A percentile compares a stretch with the other conserved stretches of the same genome.
These are phyloP conservation scores for Tarsius wallacei DNA, from an alignment of 2,797 vertebrate genomes.

Conservation along the genomic window DNA sequence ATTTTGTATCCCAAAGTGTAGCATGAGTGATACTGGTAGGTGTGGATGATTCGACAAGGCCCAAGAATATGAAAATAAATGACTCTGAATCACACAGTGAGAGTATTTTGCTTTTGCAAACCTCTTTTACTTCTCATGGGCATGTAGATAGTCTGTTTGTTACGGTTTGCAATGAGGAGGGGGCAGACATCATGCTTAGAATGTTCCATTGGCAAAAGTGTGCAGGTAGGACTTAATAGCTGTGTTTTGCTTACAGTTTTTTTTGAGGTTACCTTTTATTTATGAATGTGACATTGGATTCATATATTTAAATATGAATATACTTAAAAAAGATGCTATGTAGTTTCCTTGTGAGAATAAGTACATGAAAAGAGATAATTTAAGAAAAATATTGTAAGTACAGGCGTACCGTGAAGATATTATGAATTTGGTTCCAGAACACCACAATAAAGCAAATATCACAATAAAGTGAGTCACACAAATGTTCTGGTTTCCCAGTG, in stretches of 20 bases:
- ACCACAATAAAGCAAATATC: too few species aligned
- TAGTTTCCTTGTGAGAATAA: background rate
- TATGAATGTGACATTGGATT: background rate
- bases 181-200: background rate
- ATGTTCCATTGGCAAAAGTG: fast-evolving
- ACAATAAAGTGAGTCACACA: too few species aligned
- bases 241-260: background rate
- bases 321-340: background rate
- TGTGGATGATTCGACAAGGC: background rate
- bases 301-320: background rate
- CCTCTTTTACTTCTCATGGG: background rate
- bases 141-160: background rate
- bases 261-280: background rate
- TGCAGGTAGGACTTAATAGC: background rate
- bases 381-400: background rate
- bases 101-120: background rate
- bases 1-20: background rate
- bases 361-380: background rate
- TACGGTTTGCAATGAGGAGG: background rate
- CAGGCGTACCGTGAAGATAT: background rate
- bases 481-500: too few species aligned
- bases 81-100: background rate
- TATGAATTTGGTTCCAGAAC: too few species aligned
- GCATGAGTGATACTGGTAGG: background rate
- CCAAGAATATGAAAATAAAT: background rate